These are phyloP conservation scores for Callimorpha dominula DNA, from an alignment of 2,888 invertebrate species.

Conservation along the genomic window DNA sequence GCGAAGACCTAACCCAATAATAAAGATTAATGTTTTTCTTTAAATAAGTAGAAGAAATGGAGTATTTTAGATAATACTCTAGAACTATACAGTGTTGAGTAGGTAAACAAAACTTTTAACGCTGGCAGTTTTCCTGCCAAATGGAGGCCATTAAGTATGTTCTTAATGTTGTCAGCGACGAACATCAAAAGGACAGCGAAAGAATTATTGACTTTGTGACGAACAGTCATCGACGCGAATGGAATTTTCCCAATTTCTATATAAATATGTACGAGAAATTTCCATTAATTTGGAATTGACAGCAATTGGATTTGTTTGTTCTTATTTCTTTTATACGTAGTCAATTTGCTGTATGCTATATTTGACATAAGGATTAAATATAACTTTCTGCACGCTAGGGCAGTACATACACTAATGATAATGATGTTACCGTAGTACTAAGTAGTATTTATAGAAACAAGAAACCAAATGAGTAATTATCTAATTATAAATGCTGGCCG, in stretches of 20 bases:
- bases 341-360: neutral
- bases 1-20: neutral
- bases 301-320: constrained; percentile 8
- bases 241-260: constrained; percentile 40
- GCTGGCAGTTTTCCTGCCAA: constrained; percentile 42
- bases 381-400: neutral
- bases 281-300: constrained; percentile 5
- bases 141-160: constrained; percentile 38
- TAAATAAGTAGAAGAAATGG: neutral
- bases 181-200: constrained; percentile 41
- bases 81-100: constrained; percentile 14
- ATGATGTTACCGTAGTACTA: neutral
- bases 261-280: constrained; percentile 19
- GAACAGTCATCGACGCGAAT: constrained; percentile 35
- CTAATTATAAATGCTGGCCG: neutral
- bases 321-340: neutral
- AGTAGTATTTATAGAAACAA: neutral
- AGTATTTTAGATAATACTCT: neutral
- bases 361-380: neutral
- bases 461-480: neutral
- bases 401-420: neutral
- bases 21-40: neutral
- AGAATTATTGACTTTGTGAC: constrained; percentile 31
- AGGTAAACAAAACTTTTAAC: constrained; percentile 32
- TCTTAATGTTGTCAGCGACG: constrained; percentile 44